Evolutionary conservation across 1,140 invertebrate genomes (phyloP).

Genomic region (Halesus radiatus): DNA sequence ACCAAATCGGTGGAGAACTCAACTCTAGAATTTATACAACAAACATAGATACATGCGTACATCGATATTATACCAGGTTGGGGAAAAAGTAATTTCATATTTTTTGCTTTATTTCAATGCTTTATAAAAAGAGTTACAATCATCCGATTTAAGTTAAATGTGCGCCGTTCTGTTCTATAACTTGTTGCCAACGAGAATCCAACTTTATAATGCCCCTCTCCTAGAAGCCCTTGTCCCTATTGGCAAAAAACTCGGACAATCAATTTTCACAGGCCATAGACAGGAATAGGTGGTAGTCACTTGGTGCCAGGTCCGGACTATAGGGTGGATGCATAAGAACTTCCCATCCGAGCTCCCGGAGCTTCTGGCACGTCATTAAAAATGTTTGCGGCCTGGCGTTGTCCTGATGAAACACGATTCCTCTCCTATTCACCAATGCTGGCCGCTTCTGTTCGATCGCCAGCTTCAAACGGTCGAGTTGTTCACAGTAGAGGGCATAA

Average conservation of each 20-base stretch:
- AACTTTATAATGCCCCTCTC: conserved; percentile 22
- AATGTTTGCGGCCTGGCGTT: conserved; percentile 15
- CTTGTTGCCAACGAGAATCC: conserved; percentile 18
- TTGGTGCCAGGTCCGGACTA: conserved; percentile 17
- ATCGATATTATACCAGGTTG: too few species aligned
- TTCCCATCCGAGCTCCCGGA: conserved; percentile 11
- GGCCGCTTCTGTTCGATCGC: conserved; percentile 22
- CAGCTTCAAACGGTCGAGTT: conserved; percentile 18
- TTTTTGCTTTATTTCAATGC: conserved; percentile 25
- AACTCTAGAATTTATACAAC: too few species aligned
- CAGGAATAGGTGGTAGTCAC: conserved; percentile 6
- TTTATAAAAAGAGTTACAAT: conserved; percentile 22
- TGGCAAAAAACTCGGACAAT: neutral
- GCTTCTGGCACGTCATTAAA: conserved; percentile 13
- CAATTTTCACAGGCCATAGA: conserved; percentile 12
- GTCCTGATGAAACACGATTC: conserved; percentile 26
- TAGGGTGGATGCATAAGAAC: conserved; percentile 2
- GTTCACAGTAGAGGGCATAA: conserved; percentile 14
- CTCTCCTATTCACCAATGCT: conserved; percentile 24
- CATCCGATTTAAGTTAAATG: conserved; percentile 18
- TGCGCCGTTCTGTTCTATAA: conserved; percentile 16
- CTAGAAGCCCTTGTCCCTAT: conserved; percentile 16
- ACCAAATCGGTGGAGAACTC: too few species aligned
- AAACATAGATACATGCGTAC: too few species aligned
- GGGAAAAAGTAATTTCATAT: conserved; percentile 24